Evolutionary conservation across 2,113 vertebrate species (phyloP), one percentile per base, ranked within the genome.

Genomic region (Lonchura striata): DNA sequence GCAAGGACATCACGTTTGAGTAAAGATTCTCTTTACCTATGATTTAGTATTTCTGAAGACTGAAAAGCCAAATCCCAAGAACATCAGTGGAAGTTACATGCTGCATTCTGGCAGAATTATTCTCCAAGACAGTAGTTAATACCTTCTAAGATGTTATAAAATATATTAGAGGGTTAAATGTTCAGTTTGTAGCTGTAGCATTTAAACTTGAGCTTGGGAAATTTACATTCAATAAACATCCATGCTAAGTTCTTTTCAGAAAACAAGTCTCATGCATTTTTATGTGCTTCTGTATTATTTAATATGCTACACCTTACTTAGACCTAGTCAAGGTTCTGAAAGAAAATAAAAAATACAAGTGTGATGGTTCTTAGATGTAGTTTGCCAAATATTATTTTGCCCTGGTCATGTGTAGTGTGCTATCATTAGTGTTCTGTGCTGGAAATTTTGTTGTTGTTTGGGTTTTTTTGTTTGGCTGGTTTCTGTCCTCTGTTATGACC

Each of bases 401-500:
- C 69, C 68, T 84, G 96, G 78, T 95, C 80, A 60, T 91, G 91
- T 88, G 80, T 94, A 77, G 71, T 79, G 49, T 78, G 77, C 89
- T 90, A 35, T 96, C 85, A 96, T 97, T 97, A 97, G 94, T 92
- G 76, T 92, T 97, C 25, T 65, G n/a, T 77, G 47, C 61, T 68
- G 61, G 90, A 64, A 88, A 86, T 95, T 69, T 96, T 97, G 92
- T 96, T 97, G 61, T 91, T 96, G 84, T 95, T 97, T 96, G 75
- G 96, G 28, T 79, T 90, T 92, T 78, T 94, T 87, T 66, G 96
- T 83, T 87, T 82, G 89, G 92, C 85, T 82, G 13, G 46, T 74
- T 96, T 92, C 59, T 97, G 97, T 93, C 95, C 95, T 97, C 97
- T 92, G 41, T 95, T 97, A 90, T 97, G 97, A 98, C 97, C 97